Conservation (phyloP, 2,888 invertebrate genomes). For the Aphrophora alni region DNA sequence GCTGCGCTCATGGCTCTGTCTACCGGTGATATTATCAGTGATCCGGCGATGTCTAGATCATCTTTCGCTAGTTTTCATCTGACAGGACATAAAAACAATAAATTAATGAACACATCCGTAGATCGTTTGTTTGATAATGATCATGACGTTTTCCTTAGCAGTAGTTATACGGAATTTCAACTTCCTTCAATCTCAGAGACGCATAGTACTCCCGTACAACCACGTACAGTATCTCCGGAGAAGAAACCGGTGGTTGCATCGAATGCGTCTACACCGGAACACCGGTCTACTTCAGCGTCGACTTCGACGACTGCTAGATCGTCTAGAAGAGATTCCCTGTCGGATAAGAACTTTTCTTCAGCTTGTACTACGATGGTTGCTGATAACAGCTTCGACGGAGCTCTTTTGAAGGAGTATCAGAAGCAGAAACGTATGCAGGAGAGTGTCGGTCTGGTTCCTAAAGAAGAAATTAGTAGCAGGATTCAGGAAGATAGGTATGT, state of each 20-base stretch:
- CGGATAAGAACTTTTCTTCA: slow-evolving; percentile 62
- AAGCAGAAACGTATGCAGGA: slow-evolving; percentile 67
- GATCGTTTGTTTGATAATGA: slow-evolving; percentile 86
- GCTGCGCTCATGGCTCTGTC: slow-evolving; percentile 69
- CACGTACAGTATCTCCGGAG: slow-evolving; percentile 19
- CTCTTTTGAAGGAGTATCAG: slow-evolving; percentile 81
- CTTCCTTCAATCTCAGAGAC: slow-evolving; percentile 55
- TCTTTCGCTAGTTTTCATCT: slow-evolving; percentile 90
- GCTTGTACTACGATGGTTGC: slow-evolving; percentile 53
- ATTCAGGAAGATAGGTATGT: slow-evolving; percentile 38
- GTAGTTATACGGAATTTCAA: slow-evolving; percentile 65
- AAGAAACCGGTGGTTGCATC: slow-evolving; percentile 53
- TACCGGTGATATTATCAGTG: slow-evolving; percentile 67
- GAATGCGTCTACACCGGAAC: slow-evolving; percentile 72
- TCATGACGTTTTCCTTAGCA: slow-evolving; percentile 72
- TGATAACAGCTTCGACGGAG: slow-evolving; percentile 60
- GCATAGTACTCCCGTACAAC: slow-evolving; percentile 52
- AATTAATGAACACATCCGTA: slow-evolving; percentile 88
- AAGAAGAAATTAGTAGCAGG: slow-evolving; percentile 26
- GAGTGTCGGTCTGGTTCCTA: slow-evolving; percentile 39
- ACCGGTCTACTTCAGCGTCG: slow-evolving; percentile 65
- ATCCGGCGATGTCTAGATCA: slow-evolving; percentile 75
- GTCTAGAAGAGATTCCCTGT: slow-evolving; percentile 69
- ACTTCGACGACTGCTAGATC: slow-evolving; percentile 73
- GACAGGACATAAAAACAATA: slow-evolving; percentile 77